phyloP scores from a whole-genome alignment of 2,113 vertebrate genomes.

The Hyperopisus bebe region DNA sequence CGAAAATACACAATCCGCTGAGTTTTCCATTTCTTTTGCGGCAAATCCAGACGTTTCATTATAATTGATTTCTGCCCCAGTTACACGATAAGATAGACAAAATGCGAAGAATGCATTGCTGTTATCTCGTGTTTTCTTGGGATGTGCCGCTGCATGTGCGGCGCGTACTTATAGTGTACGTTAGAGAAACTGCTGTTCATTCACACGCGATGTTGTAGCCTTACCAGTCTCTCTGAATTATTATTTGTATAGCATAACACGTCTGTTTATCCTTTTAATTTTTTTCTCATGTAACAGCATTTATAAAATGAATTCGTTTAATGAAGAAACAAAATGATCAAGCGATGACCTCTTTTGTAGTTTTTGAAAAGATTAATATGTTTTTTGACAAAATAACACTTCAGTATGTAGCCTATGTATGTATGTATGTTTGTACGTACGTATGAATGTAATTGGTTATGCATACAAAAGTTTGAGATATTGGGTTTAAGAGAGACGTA shows the following conservation, averaged over 20 bases:
- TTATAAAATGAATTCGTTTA: not conserved
- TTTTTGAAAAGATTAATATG: not conserved
- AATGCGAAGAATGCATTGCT: not conserved
- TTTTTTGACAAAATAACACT: not conserved
- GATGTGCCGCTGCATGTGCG: not conserved
- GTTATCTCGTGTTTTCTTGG: not conserved
- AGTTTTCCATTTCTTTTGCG: not conserved
- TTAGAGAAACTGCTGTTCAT: not conserved
- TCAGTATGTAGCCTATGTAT: not conserved
- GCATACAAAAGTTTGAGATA: not conserved
- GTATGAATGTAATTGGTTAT: not conserved
- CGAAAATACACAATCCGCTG: not conserved
- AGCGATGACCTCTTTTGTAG: not conserved
- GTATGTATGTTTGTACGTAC: not conserved
- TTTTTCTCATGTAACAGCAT: not conserved
- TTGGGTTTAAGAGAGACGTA: not conserved
- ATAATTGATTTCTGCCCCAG: not conserved
- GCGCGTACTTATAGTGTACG: not conserved
- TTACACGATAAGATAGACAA: not conserved
- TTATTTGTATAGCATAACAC: not conserved
- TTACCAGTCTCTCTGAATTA: not conserved
- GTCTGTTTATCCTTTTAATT: not conserved
- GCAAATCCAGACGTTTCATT: not conserved
- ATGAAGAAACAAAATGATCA: not conserved
- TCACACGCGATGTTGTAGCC: not conserved